A percentile compares a stretch with the other conserved stretches of the same genome.
phyloP scores from a whole-genome alignment of 2,888 invertebrate genomes.

The Crossocerus cetratus region DNA sequence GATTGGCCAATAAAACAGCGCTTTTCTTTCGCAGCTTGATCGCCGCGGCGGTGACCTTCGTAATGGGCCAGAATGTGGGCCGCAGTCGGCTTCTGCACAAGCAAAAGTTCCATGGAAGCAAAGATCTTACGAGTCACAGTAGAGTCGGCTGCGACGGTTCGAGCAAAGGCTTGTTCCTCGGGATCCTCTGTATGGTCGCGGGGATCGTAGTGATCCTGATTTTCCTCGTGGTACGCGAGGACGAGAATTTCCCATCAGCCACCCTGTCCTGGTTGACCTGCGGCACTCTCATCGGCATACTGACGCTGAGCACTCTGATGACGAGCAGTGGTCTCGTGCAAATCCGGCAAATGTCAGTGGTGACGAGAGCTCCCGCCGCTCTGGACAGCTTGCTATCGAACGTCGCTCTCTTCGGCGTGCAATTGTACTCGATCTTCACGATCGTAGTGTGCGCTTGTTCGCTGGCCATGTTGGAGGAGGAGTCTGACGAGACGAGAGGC shows the following conservation, averaged over 20 bases:
- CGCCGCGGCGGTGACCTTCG: constrained; percentile 79
- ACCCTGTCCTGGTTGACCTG: constrained; percentile 78
- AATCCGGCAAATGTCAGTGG: constrained; percentile 77
- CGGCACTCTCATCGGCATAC: constrained; percentile 77
- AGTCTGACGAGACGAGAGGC: constrained; percentile 59
- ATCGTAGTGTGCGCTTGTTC: constrained; percentile 77
- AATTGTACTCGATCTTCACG: constrained; percentile 78
- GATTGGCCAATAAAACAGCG: too few species aligned
- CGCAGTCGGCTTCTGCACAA: constrained; percentile 68
- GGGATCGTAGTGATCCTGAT: constrained; percentile 79
- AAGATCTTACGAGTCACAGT: constrained; percentile 65
- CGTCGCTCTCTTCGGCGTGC: constrained; percentile 77
- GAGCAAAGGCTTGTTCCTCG: constrained; percentile 79
- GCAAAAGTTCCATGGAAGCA: constrained; percentile 71
- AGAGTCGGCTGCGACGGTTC: constrained; percentile 78
- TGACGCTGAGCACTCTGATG: constrained; percentile 75
- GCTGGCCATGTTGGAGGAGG: constrained; percentile 61
- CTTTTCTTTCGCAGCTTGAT: constrained; percentile 74
- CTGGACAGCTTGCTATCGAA: constrained; percentile 77
- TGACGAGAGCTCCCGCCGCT: constrained; percentile 73
- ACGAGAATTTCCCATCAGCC: constrained; percentile 76
- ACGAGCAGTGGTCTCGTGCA: constrained; percentile 77
- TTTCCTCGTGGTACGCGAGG: constrained; percentile 79
- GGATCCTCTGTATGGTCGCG: constrained; percentile 78
- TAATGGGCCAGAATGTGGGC: constrained; percentile 79